Evolutionary conservation across 2,888 invertebrate species (phyloP), one percentile per base, ranked within the genome.

Genomic region (Ptilodon capucinus): DNA sequence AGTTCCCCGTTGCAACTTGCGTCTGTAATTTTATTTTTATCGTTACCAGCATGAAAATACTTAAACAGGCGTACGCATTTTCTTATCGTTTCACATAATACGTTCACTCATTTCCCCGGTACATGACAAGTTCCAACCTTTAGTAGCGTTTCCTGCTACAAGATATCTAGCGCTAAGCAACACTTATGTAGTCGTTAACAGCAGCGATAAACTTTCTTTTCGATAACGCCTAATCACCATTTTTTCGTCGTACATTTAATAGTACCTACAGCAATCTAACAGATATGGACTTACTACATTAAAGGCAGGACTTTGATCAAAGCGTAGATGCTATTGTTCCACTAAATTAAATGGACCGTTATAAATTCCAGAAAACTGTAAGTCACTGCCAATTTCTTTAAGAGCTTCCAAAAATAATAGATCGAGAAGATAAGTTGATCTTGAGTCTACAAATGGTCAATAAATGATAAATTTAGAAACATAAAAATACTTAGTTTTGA

Each of bases 61-160:
- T 47, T 47, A 45, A 35, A 32, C 18, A 46, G 23, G 44, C 40
- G 44, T 35, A 40, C 47, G 34, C 46, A 48, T 48, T 55, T 40
- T 25, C 23, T 25, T 40, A 40, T 40, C 40, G n/a, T 16, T 40
- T 25, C 60, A 61, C 65, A 64, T 64, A 61, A 67, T 68, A 62
- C 60, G 51, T 54, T 45, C 11, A 19, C 25, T 42, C 55, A 69
- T 72, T 79, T 81, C 76, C 79, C 68, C 68, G 59, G 62, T 56
- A 52, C 58, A 57, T 53, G 64, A 76, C 78, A 69, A 75, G 74
- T 75, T 62, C 62, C 60, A 66, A 60, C 61, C 44, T 47, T 39
- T 74, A 67, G 65, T 49, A 64, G 67, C 69, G 68, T 76, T 80
- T 80, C 80, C 80, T 80, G 74, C 58, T 64, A 60, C 59, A 51